Conservation (phyloP, 2,888 invertebrate species). For the Villa cingulata region DNA sequence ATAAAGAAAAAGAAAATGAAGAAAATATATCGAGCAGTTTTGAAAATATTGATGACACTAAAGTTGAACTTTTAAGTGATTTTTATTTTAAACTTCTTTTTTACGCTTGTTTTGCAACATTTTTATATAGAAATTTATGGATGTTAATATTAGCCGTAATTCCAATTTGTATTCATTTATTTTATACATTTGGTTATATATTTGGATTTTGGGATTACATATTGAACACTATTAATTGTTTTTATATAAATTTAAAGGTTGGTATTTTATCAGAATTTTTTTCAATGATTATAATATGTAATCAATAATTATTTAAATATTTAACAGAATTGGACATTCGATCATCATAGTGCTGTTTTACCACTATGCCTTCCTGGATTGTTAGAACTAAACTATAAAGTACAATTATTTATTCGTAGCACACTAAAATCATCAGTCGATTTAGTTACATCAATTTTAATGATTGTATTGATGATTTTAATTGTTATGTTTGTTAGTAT, state of each 20-base stretch:
- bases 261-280: neutral
- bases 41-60: neutral
- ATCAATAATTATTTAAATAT: constrained; percentile 12
- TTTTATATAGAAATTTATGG: constrained; percentile 80
- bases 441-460: constrained; percentile 70
- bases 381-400: constrained; percentile 50
- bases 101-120: constrained; percentile 69
- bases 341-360: constrained; percentile 48
- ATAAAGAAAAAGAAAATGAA: constrained; percentile 21
- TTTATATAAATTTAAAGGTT: constrained; percentile 16
- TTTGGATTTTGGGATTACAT: constrained; percentile 28
- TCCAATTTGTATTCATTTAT: constrained; percentile 42
- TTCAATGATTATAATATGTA: neutral
- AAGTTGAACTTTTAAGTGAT: constrained; percentile 41
- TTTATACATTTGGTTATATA: constrained; percentile 23
- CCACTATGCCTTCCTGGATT: constrained; percentile 69
- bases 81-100: constrained; percentile 63
- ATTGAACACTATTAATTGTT: constrained; percentile 19
- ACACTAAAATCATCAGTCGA: constrained; percentile 65
- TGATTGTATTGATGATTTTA: constrained; percentile 72
- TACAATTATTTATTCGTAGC: constrained; percentile 48
- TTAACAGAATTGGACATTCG: constrained; percentile 39
- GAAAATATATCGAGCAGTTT: constrained; percentile 12
- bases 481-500: constrained; percentile 65
- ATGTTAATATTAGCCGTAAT: constrained; percentile 61